Evolutionary conservation across 64 coral and sea anemone species (phyloP), one percentile per base, ranked within the genome.

Genomic region (Montipora foliosa): DNA sequence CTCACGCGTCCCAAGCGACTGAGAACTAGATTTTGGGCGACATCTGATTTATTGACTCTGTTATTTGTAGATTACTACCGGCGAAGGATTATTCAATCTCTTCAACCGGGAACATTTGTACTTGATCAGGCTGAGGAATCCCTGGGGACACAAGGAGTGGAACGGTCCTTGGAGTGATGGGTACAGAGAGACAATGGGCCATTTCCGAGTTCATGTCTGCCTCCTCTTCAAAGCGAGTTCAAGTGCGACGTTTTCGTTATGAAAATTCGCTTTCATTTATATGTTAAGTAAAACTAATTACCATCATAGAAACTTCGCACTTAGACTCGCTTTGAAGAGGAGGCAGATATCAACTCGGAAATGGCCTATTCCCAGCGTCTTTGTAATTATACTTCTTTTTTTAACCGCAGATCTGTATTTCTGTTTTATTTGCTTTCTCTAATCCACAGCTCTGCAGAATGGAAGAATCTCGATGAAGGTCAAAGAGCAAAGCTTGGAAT

Each of bases 121-220:
- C 72, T 81, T 96, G 95, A 94, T 96, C 17, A 79, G 95, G 45
- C 75, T 96, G 14, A 82, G 95, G 69, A 96, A 96, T 79, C 95
- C 95, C 15, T 96, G 95, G 95, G 95, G 95, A 68, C 91, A 94
- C 44, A 96, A 94, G 74, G 95, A 96, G 29, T 96, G 95, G 95
- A 96, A 96, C 7, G 95, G 95, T 9, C 70, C 95, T 11, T 96
- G 95, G 95, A 96, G 95, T 71, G 95, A 96, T 69, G 95, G 95
- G 95, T 96, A 96, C 87, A 8, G 5, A 62, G 14, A 13, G 21
- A 59, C 29, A 4, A 20, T 37, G 83, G 49, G 15, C 69, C 15
- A 1, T 19, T 75, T 79, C 6, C 48, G 55, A 15, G 61, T 64
- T 14, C 37, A 37, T 37, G 37, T 37, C 37, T 37, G 37, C 37